A percentile compares a stretch with the other conserved stretches of the same genome.
phyloP scores from a whole-genome alignment of 2,888 invertebrate species.

The Volucella zonaria region DNA sequence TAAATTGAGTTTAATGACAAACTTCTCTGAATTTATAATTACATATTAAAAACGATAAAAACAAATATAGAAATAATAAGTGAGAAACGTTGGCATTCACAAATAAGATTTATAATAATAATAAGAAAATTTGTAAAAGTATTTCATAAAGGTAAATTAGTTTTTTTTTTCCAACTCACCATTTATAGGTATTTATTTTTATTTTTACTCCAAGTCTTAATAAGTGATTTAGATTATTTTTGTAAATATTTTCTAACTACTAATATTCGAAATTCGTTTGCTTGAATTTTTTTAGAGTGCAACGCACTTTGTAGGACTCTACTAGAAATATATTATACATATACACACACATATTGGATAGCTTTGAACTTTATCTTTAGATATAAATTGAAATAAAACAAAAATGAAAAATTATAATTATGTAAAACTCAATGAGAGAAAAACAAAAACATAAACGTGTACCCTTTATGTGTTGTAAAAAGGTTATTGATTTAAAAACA shows the following conservation, averaged over 20 bases:
- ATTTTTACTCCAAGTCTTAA: constrained; percentile 12
- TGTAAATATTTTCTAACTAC: constrained; percentile 57
- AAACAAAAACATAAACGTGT: constrained; percentile 60
- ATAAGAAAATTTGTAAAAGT: constrained; percentile 58
- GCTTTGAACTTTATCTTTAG: constrained; percentile 66
- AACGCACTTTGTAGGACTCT: constrained; percentile 48
- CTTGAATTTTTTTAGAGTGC: constrained; percentile 43
- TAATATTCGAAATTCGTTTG: constrained; percentile 28
- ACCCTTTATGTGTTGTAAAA: constrained; percentile 71
- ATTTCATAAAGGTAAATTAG: constrained; percentile 20
- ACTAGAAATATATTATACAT: constrained; percentile 29
- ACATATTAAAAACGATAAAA: constrained; percentile 12
- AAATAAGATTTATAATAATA: constrained; percentile 40
- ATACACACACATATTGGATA: constrained; percentile 49
- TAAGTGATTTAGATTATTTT: constrained; percentile 24
- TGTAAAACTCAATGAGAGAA: constrained; percentile 60
- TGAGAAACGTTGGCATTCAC: constrained; percentile 36
- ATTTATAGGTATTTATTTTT: constrained; percentile 1
- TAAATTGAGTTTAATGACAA: constrained; percentile 25
- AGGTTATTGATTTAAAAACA: constrained; percentile 61
- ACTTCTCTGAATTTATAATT: constrained; percentile 25
- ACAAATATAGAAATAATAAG: constrained; percentile 35
- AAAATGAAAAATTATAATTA: constrained; percentile 54
- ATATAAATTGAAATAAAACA: constrained; percentile 41
- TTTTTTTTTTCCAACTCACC: constrained; percentile 16